Evolutionary conservation across 1,140 invertebrate genomes (phyloP).

Genomic region (Augochlora pura): DNA sequence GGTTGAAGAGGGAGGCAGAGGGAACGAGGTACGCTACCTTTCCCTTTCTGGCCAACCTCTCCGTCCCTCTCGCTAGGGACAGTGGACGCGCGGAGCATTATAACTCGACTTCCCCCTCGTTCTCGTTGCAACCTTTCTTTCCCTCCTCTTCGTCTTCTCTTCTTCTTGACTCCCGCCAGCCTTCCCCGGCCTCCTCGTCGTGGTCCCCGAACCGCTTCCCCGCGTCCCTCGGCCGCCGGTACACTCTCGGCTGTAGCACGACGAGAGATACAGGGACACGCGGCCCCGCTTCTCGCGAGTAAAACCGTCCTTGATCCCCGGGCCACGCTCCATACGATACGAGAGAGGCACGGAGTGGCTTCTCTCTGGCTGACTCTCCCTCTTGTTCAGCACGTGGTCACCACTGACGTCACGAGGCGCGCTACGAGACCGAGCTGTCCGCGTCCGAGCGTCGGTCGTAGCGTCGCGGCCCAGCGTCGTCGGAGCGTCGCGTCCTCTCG

Average conservation of each 20-base stretch:
- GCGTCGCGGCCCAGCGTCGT: too few species aligned
- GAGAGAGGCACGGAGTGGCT: conserved; percentile 65
- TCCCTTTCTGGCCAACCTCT: conserved; percentile 9
- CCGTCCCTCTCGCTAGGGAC: conserved; percentile 40
- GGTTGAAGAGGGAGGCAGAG: conserved; percentile 1
- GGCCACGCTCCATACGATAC: conserved; percentile 74
- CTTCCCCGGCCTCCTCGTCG: conserved; percentile 36
- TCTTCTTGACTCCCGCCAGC: conserved; percentile 57
- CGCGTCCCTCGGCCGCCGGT: conserved; percentile 27
- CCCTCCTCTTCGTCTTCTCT: conserved; percentile 27
- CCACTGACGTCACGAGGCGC: conserved; percentile 72
- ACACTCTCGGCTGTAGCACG: conserved; percentile 52
- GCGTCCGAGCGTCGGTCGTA: background rate
- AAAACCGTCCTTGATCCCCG: conserved; percentile 79
- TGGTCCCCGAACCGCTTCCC: conserved; percentile 5
- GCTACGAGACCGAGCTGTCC: conserved; percentile 38
- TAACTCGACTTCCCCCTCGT: conserved; percentile 54
- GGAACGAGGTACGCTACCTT: conserved; percentile 15
- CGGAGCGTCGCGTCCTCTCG: conserved; percentile 21
- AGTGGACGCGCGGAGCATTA: conserved; percentile 69
- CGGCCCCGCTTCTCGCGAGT: conserved; percentile 71
- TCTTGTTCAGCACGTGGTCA: conserved; percentile 76
- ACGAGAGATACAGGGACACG: conserved; percentile 64
- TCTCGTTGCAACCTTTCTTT: conserved; percentile 44
- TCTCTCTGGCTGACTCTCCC: conserved; percentile 60